Evolutionary conservation across 1,140 invertebrate species (phyloP).

Genomic region (Caerostris darwini): DNA sequence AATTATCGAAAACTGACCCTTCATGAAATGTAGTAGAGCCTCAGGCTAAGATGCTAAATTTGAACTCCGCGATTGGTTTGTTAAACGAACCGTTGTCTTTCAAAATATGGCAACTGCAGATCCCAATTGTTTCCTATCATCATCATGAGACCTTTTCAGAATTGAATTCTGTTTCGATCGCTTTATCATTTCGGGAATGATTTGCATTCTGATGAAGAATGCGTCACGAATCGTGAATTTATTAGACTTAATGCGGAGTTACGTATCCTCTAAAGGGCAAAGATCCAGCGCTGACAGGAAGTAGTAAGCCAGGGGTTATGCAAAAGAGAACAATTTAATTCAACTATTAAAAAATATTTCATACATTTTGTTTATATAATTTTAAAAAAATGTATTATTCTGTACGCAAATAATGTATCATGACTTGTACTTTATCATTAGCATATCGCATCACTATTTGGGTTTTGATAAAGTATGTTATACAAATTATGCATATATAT

Average conservation of each 20-base stretch:
- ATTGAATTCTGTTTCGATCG: background rate
- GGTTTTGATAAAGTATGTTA: no score
- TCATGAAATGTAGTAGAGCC: constrained; percentile 30
- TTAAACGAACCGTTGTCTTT: constrained; percentile 43
- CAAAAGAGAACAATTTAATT: no score
- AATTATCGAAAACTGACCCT: constrained; percentile 53
- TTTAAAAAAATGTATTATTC: no score
- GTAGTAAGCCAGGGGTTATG: background rate
- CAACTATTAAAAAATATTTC: no score
- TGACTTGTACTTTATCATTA: no score
- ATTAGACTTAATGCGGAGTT: background rate
- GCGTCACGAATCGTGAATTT: background rate
- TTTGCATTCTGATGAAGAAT: constrained; percentile 18
- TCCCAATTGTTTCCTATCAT: constrained; percentile 13
- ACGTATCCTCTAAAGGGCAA: background rate
- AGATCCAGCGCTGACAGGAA: background rate
- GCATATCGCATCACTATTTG: no score
- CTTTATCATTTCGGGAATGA: background rate
- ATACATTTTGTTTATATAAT: no score
- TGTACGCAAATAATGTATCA: no score
- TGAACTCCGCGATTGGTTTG: constrained; percentile 36
- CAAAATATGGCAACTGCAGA: constrained; percentile 27
- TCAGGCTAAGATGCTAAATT: constrained; percentile 31
- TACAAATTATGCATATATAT: no score
- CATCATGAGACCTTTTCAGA: background rate